Percentiles rank a stretch among this genome's conserved stretches.
Evolutionary conservation across 2,888 invertebrate genomes (phyloP).

Genomic region (Zhengitettix transpicula): DNA sequence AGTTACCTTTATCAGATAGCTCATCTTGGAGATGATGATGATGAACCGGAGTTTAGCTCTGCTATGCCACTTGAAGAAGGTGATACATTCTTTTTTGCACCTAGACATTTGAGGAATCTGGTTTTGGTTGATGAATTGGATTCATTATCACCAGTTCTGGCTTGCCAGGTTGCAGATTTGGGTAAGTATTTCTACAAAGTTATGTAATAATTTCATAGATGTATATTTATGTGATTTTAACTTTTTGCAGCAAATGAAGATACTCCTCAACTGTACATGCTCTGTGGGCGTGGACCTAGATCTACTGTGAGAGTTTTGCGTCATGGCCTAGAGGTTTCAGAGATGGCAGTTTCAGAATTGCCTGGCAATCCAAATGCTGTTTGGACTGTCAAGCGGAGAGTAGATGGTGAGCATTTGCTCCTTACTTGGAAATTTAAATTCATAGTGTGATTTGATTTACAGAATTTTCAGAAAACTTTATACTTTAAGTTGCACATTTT

Average conservation of each 20-base stretch:
- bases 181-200: slow-evolving; percentile 17
- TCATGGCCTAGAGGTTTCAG: slow-evolving; percentile 95
- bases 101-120: slow-evolving; percentile 80
- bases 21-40: slow-evolving; percentile 97
- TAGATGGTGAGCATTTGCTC: slow-evolving; percentile 69
- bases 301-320: slow-evolving; percentile 84
- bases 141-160: slow-evolving; percentile 81
- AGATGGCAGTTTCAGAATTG: slow-evolving; percentile 98
- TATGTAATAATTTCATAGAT: neutral
- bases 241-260: slow-evolving; percentile 74
- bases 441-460: neutral
- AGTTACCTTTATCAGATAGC: slow-evolving; percentile 97
- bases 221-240: neutral
- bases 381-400: slow-evolving; percentile 93
- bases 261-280: slow-evolving; percentile 91
- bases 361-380: slow-evolving; percentile 99
- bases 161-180: slow-evolving; percentile 73
- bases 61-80: slow-evolving; percentile 97
- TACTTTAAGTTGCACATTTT: neutral
- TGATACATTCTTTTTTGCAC: slow-evolving; percentile 97
- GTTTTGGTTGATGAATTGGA: slow-evolving; percentile 95
- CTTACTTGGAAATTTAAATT: neutral
- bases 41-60: slow-evolving; percentile 96
- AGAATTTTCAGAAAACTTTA: slow-evolving; percentile 1
- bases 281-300: slow-evolving; percentile 90